Percentiles rank a stretch among this genome's conserved stretches.
Evolutionary conservation across 2,888 invertebrate species (phyloP).

Genomic region (Drosophila mulleri): DNA sequence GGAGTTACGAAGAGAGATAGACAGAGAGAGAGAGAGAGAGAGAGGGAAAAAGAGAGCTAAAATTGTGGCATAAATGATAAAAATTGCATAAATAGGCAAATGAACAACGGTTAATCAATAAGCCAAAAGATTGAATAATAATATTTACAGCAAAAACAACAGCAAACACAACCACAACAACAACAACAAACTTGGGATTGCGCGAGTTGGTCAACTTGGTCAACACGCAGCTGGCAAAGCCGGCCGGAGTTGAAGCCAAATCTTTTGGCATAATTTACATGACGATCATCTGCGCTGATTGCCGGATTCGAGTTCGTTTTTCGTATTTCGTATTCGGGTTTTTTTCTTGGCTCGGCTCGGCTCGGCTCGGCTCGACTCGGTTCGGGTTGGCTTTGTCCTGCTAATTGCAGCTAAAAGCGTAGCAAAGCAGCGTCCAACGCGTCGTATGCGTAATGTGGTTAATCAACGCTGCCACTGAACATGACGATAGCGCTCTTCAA

Average conservation of each 20-base stretch:
- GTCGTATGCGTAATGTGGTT: slow-evolving; percentile 78
- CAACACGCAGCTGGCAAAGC: slow-evolving; percentile 32
- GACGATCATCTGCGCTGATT: slow-evolving; percentile 48
- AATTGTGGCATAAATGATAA: slow-evolving; percentile 54
- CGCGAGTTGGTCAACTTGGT: slow-evolving; percentile 53
- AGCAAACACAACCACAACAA: slow-evolving; percentile 24
- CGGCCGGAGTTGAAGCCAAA: slow-evolving; percentile 42
- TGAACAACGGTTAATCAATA: slow-evolving; percentile 80
- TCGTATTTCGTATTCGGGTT: slow-evolving; percentile 2
- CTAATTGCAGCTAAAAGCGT: slow-evolving; percentile 72
- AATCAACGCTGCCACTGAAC: slow-evolving; percentile 61
- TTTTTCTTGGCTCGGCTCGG: slow-evolving; percentile 1
- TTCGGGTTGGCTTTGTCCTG: slow-evolving; percentile 58
- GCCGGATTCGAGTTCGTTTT: slow-evolving; percentile 47
- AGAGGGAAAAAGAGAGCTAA: not conserved
- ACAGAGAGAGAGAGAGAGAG: not conserved
- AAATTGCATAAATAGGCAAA: slow-evolving; percentile 80
- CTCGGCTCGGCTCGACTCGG: slow-evolving; percentile 6
- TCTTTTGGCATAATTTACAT: slow-evolving; percentile 69
- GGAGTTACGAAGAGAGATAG: not conserved
- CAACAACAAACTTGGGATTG: slow-evolving; percentile 33
- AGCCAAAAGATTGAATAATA: slow-evolving; percentile 74
- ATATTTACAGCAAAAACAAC: slow-evolving; percentile 44
- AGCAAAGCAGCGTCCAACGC: slow-evolving; percentile 52
- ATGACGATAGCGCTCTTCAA: slow-evolving; percentile 18